These are phyloP conservation scores for Mustela nigripes DNA, from an alignment of 2,113 vertebrate genomes.

Conservation along the genomic window DNA sequence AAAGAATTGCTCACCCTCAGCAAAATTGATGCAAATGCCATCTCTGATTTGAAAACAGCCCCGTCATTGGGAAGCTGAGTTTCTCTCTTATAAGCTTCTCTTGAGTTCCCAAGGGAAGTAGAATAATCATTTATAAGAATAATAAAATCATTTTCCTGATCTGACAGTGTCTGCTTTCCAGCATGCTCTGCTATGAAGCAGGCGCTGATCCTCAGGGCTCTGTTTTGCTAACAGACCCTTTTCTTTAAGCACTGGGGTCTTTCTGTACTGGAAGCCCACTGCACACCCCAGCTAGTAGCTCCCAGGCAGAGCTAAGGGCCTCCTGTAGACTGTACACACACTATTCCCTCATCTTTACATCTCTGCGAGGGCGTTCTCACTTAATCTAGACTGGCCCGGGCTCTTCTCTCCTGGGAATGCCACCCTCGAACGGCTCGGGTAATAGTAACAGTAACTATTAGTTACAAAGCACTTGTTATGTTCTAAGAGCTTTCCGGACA, in stretches of 20 bases:
- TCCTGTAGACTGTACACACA: background rate
- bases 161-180: constrained; percentile 51
- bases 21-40: constrained; percentile 73
- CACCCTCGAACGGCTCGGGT: background rate
- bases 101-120: constrained; percentile 61
- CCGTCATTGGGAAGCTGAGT: constrained; percentile 58
- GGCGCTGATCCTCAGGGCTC: background rate
- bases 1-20: constrained; percentile 63
- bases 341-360: background rate
- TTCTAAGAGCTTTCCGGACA: background rate
- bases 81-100: constrained; percentile 66
- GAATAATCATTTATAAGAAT: constrained; percentile 75
- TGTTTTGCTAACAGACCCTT: background rate
- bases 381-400: background rate
- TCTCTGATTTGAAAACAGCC: constrained; percentile 73
- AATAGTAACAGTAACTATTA: background rate
- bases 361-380: background rate
- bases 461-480: background rate
- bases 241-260: background rate
- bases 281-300: background rate
- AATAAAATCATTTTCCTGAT: constrained; percentile 64
- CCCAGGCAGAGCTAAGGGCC: background rate
- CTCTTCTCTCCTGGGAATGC: background rate
- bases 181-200: background rate
- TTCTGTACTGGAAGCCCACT: background rate